These are phyloP conservation scores for Aphidius gifuensis DNA, from an alignment of 1,140 invertebrate genomes.

Conservation along the genomic window DNA sequence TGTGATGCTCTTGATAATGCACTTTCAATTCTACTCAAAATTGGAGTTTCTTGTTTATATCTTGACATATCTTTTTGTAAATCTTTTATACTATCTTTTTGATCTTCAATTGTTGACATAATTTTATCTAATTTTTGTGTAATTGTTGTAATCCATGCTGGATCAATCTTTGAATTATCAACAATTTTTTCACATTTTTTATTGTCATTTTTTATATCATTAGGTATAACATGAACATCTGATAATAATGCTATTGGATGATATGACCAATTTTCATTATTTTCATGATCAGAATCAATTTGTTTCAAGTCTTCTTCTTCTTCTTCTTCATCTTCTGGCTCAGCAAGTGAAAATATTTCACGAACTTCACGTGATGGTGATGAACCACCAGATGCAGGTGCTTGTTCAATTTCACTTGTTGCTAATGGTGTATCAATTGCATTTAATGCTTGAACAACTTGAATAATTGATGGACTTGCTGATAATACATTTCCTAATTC, in stretches of 20 bases:
- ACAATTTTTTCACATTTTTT: constrained; percentile 30
- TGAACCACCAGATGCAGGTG: constrained; percentile 66
- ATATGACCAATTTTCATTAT: constrained; percentile 49
- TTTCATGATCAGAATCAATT: constrained; percentile 21
- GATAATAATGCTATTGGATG: constrained; percentile 44
- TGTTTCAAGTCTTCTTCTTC: constrained; percentile 35
- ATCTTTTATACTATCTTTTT: constrained; percentile 42
- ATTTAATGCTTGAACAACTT: constrained; percentile 41
- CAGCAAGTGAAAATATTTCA: constrained; percentile 68
- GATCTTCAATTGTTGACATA: constrained; percentile 40
- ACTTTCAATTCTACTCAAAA: constrained; percentile 41
- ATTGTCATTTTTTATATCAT: constrained; percentile 28
- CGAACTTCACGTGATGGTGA: constrained; percentile 84
- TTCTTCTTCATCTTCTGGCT: constrained; percentile 45
- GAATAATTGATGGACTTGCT: constrained; percentile 42
- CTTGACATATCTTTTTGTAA: constrained; percentile 44
- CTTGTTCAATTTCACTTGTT: constrained; percentile 45
- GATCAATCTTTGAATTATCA: constrained; percentile 30
- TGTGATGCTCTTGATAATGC: constrained; percentile 43
- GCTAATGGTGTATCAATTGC: constrained; percentile 39
- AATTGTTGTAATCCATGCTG: constrained; percentile 34
- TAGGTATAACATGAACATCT: constrained; percentile 31
- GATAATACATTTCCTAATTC: constrained; percentile 43
- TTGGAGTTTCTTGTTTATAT: constrained; percentile 46
- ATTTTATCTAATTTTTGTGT: constrained; percentile 43